Evolutionary conservation across 2,888 invertebrate genomes (phyloP), one percentile per base, ranked within the genome.

Genomic region (Drosophila kanekoi): DNA sequence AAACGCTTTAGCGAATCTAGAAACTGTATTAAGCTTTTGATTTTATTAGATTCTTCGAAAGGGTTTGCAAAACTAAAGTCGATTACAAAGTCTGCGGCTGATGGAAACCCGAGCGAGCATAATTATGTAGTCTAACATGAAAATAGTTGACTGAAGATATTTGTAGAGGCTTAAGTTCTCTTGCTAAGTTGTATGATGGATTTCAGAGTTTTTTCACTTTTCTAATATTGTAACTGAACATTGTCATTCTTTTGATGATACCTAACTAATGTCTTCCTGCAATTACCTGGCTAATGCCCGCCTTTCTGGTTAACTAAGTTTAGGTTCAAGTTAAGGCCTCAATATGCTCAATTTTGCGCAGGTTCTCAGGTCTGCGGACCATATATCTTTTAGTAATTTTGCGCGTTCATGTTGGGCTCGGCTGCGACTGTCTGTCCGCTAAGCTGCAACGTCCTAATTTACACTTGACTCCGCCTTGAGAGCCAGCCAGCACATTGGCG

Each of bases 361-460:
- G 52, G 10, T 65, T 65, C 66, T 44, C 71, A 49, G 51, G 13
- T 43, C 32, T 48, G 14, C 33, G 11, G n/a, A 35, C 43, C 44
- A 74, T 74, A 75, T 73, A 78, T 75, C 63, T 67, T 63, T 33
- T 8, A 40, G 60, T 57, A 63, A 57, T 63, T 63, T 77, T 35
- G 74, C 59, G 43, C 45, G 62, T 57, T 77, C 60, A 56, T 48
- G 72, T 44, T 71, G n/a, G 18, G 40, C 3, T n/a, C 49, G 37
- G 28, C 37, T 18, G 20, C n/a, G 28, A 28, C 20, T 33, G 66
- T 60, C 81, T 62, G 79, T 66, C 57, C 61, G 49, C 37, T 71
- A 71, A 69, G 63, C 71, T 77, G 82, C 82, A 64, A 86, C 81
- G 84, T 84, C 85, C 89, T 78, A 87, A 84, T 83, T 87, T 77